Percentiles rank a stretch among this genome's conserved stretches.
These are phyloP conservation scores for Ptychadena robeensis DNA, from an alignment of 2,797 vertebrate species.

Conservation along the genomic window DNA sequence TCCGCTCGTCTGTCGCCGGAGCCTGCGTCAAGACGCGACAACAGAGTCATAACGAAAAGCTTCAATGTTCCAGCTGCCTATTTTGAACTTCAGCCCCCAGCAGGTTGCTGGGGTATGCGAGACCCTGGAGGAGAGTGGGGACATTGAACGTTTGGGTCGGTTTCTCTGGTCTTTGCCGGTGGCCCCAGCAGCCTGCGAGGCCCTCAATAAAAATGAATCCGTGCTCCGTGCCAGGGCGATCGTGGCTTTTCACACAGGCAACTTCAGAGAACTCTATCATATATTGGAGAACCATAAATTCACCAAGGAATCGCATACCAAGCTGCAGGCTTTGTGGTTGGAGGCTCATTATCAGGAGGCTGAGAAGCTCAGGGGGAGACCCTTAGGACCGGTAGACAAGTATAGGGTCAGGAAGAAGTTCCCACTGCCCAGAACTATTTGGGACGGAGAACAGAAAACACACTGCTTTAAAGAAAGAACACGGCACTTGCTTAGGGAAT, in stretches of 20 bases:
- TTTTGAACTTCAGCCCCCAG: conserved; percentile 98
- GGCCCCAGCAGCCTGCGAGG: conserved; percentile 96
- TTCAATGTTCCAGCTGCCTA: conserved; percentile 98
- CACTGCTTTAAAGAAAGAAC: conserved; percentile 99
- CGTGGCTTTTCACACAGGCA: conserved; percentile 96
- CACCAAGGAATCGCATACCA: conserved; percentile 97
- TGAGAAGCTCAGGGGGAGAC: conserved; percentile 95
- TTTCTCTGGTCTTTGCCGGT: conserved; percentile 99
- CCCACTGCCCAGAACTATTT: conserved; percentile 96
- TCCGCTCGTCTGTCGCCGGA: not conserved
- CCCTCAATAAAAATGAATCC: conserved; percentile 97
- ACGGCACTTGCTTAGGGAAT: conserved; percentile 94
- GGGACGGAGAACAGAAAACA: conserved; percentile 99
- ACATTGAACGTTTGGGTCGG: conserved; percentile 96
- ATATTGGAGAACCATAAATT: conserved; percentile 99
- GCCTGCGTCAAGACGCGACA: conserved; percentile 3
- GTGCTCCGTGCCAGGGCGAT: conserved; percentile 93
- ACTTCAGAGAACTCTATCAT: conserved; percentile 97
- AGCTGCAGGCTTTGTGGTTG: conserved; percentile 97
- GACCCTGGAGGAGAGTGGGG: conserved; percentile 98
- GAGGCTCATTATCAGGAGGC: conserved; percentile 98
- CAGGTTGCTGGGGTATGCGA: conserved; percentile 99
- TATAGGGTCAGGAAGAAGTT: conserved; percentile 99
- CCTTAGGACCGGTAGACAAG: conserved; percentile 98
- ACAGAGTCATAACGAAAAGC: conserved; percentile 70